Evolutionary conservation across 2,797 vertebrate species (phyloP).

Genomic region (Siniperca undulata): DNA sequence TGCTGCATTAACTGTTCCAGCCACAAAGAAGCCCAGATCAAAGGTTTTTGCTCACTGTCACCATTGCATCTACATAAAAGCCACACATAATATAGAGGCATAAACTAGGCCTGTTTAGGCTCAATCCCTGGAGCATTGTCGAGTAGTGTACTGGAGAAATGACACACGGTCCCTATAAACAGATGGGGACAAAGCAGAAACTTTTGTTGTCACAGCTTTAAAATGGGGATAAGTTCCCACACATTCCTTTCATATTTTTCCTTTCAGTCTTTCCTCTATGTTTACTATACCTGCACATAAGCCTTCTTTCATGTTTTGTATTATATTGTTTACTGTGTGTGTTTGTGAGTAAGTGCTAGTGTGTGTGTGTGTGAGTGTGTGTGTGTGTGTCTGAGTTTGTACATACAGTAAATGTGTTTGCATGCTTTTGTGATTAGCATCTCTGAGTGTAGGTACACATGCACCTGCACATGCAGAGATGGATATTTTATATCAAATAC

Average conservation of each 20-base stretch:
- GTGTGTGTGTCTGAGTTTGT: conserved; percentile 20
- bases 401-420: conserved; percentile 42
- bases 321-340: conserved; percentile 29
- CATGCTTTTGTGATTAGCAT: conserved; percentile 34
- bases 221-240: conserved; percentile 50
- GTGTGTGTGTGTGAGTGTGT: conserved; percentile 18
- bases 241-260: conserved; percentile 46
- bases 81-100: conserved; percentile 65
- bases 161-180: conserved; percentile 58
- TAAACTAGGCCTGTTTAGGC: conserved; percentile 70
- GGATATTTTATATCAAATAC: conserved; percentile 48
- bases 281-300: conserved; percentile 55
- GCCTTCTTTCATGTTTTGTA: conserved; percentile 52
- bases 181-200: conserved; percentile 60
- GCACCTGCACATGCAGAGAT: conserved; percentile 36
- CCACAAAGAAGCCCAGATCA: conserved; percentile 76
- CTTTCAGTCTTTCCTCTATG: conserved; percentile 33
- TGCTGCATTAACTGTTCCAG: conserved; percentile 59
- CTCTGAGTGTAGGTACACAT: conserved; percentile 6
- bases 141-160: conserved; percentile 48
- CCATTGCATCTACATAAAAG: conserved; percentile 75
- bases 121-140: conserved; percentile 68
- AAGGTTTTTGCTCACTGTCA: conserved; percentile 71
- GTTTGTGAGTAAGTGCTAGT: conserved; percentile 17
- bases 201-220: conserved; percentile 59